Evolutionary conservation across 2,888 invertebrate species (phyloP).

Genomic region (Pristionchus arcanus): DNA sequence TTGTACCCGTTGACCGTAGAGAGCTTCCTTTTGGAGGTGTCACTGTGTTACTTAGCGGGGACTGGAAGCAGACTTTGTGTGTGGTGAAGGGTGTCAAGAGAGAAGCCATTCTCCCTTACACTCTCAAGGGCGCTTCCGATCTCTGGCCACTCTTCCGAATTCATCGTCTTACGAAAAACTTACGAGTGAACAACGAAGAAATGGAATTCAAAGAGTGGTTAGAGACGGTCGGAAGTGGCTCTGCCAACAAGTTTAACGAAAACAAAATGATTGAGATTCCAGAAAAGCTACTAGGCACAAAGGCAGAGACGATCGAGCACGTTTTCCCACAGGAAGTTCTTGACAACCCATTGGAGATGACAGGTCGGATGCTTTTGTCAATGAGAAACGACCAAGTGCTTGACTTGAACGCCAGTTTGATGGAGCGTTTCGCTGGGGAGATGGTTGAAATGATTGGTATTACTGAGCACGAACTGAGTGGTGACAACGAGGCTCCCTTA

Average conservation of each 20-base stretch:
- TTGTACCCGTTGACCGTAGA: neutral
- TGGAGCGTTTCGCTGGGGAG: neutral
- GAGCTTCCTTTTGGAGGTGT: constrained; percentile 19
- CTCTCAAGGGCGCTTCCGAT: constrained; percentile 22
- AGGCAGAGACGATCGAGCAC: neutral
- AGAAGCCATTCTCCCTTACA: constrained; percentile 12
- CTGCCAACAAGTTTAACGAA: neutral
- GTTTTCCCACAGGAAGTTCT: constrained; percentile 14
- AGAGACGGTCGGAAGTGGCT: constrained; percentile 9
- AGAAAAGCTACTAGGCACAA: neutral
- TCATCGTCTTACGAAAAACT: neutral
- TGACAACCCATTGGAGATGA: neutral
- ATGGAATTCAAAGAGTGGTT: constrained; percentile 31
- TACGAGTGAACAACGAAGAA: constrained; percentile 10
- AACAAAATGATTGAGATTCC: neutral
- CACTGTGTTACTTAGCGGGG: constrained; percentile 4
- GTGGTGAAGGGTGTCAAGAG: neutral
- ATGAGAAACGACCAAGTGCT: constrained; percentile 6
- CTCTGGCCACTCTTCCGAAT: constrained; percentile 29
- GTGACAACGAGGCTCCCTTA: neutral
- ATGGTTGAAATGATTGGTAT: neutral
- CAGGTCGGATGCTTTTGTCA: neutral
- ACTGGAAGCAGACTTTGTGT: constrained; percentile 50
- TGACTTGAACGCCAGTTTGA: neutral
- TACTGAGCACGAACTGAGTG: neutral